phyloP scores from a whole-genome alignment of 2,888 invertebrate genomes.

The Hirtodrosophila confusa region DNA sequence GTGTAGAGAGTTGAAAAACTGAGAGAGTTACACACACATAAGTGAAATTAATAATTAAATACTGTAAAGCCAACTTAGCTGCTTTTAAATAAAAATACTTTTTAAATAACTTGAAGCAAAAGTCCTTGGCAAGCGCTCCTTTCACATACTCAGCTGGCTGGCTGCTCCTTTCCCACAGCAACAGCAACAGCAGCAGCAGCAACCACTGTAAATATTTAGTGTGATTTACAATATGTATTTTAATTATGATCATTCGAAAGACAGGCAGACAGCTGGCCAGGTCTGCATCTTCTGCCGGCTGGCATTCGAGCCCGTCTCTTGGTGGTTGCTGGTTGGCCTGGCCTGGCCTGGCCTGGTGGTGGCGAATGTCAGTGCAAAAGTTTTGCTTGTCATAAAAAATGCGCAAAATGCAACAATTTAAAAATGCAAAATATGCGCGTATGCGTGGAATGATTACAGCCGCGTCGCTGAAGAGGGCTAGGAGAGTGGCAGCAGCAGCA shows the following conservation, averaged over 20 bases:
- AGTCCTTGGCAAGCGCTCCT: background rate
- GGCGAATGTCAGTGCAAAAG: constrained; percentile 37
- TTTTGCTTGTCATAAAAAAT: constrained; percentile 70
- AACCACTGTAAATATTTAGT: constrained; percentile 47
- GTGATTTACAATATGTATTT: constrained; percentile 63
- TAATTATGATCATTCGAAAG: constrained; percentile 47
- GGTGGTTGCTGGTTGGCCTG: background rate
- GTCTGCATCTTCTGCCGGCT: constrained; percentile 30
- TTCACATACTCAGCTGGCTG: constrained; percentile 11
- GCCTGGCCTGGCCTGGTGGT: constrained; percentile 27
- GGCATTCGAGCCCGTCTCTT: constrained; percentile 24
- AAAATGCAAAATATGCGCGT: constrained; percentile 77
- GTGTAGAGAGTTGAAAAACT: too few species aligned
- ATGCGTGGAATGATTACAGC: constrained; percentile 72
- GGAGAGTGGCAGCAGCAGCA: constrained; percentile 32
- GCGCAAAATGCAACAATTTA: constrained; percentile 73
- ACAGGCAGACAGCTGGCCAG: constrained; percentile 25
- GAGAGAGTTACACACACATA: too few species aligned
- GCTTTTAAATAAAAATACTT: too few species aligned
- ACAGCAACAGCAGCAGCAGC: too few species aligned
- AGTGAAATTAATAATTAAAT: too few species aligned
- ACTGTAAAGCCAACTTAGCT: too few species aligned
- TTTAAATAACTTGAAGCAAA: background rate
- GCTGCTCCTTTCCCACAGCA: constrained; percentile 15
- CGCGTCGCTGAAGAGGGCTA: constrained; percentile 12